A percentile compares a stretch with the other conserved stretches of the same genome.
phyloP scores from a whole-genome alignment of 2,113 vertebrate genomes.

The Lota lota region DNA sequence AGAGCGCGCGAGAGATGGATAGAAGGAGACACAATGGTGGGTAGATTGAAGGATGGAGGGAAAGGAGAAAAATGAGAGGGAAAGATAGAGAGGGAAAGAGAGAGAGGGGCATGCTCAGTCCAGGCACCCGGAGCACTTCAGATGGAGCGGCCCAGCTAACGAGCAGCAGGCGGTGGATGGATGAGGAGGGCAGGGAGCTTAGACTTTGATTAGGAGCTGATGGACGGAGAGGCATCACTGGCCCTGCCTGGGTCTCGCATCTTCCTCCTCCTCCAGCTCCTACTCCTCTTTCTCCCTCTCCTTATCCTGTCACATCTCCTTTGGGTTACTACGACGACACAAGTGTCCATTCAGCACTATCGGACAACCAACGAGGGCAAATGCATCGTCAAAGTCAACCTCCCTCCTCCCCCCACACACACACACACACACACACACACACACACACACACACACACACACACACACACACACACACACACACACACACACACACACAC shows the following conservation, averaged over 20 bases:
- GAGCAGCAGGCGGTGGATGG: slow-evolving; percentile 42
- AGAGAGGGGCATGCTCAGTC: slow-evolving; percentile 32
- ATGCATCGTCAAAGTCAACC: slow-evolving; percentile 56
- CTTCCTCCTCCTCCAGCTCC: slow-evolving; percentile 21
- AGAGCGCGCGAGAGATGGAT: slow-evolving; percentile 15
- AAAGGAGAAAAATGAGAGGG: slow-evolving; percentile 1
- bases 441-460: not conserved
- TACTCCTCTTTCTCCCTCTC: slow-evolving; percentile 1
- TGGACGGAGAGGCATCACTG: slow-evolving; percentile 26
- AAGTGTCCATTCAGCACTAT: slow-evolving; percentile 65
- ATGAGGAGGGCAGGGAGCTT: slow-evolving; percentile 47
- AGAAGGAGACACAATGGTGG: slow-evolving; percentile 12
- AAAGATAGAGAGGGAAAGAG: slow-evolving; percentile 47
- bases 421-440: not conserved
- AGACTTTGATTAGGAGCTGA: slow-evolving; percentile 60
- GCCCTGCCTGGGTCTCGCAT: slow-evolving; percentile 42
- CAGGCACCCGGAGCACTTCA: slow-evolving; percentile 49
- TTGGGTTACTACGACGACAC: slow-evolving; percentile 54
- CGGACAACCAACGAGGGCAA: slow-evolving; percentile 51
- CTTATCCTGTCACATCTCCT: slow-evolving; percentile 55
- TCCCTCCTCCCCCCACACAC: slow-evolving; percentile 5
- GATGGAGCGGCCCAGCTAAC: slow-evolving; percentile 53
- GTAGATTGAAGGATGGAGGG: slow-evolving; percentile 49
- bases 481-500: slow-evolving; percentile 1
- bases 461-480: not conserved